Base-by-base conservation (phyloP, 2,888 invertebrate species). In the Protonemura montana region DNA sequence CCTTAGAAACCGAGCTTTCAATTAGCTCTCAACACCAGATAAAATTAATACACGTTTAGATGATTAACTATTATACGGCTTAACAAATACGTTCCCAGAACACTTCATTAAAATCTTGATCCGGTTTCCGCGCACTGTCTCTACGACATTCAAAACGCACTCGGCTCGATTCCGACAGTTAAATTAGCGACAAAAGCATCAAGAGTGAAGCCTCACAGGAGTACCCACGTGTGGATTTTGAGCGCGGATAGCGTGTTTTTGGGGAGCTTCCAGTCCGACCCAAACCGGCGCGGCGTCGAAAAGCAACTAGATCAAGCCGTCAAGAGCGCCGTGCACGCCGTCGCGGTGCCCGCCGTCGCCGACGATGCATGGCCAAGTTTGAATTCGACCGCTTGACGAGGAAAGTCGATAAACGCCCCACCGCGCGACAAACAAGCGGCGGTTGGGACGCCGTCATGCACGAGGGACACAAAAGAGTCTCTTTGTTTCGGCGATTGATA, bases 321-420 rank as follows among this genome's bases (percentile, higher is more conserved):
- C 41, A 35, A 35, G 82, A 35, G 41, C 30, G 81, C 7, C 81
- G 7, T 7, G 59, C 29, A 25, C 81, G 29, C 16, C 29, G 30
- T 29, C 81, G 81, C 81, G 81, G 21, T 30, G 81, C 21, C 28
- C 7, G 30, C 81, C 29, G 28, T 3, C 29, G 30, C 30, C 82
- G 26, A 21, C 35, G 30, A 30, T 30, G 21, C 35, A 30, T 29
- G 29, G 16, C 26, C 25, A 82, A 3, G 82, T 82, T 82, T 82
- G 82, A 82, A 82, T 83, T 83, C 83, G 83, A 83, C 83, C 83
- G 83, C 42, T 35, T 59, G 81, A 29, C 28, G 25, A 2, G 76
- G 26, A 27, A n/a, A 84, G 84, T 84, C 84, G 84, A 84, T 84
- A 84, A 84, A 0, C 29, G 6, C 3, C 59, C 7, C 59, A 21